Conservation (phyloP, 2,113 vertebrate genomes). For the Malurus alboscapulatus region DNA sequence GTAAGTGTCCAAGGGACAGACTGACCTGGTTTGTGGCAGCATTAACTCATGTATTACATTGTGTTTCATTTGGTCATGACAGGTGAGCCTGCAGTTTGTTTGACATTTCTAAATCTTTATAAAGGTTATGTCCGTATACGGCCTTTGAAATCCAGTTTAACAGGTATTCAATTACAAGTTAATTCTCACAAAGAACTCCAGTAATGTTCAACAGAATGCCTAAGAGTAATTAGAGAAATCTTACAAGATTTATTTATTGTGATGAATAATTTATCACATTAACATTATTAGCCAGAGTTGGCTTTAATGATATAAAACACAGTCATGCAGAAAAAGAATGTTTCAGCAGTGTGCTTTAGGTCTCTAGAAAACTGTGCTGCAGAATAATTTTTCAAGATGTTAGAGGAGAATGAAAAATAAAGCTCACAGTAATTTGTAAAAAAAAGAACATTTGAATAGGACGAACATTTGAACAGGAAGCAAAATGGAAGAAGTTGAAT, state of each 20-base stretch:
- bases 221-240: not conserved
- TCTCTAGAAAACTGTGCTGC: not conserved
- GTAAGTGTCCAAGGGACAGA: not conserved
- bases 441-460: not conserved
- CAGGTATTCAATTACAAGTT: not conserved
- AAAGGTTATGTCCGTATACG: not conserved
- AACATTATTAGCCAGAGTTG: not conserved
- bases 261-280: not conserved
- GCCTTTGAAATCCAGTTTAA: not conserved
- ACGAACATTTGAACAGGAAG: not conserved
- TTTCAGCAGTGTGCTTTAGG: constrained; percentile 34
- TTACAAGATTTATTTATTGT: not conserved
- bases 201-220: not conserved
- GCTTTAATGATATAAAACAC: not conserved
- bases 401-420: constrained; percentile 4
- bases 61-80: not conserved
- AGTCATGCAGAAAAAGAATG: not conserved
- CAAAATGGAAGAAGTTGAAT: not conserved
- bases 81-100: not conserved
- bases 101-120: not conserved
- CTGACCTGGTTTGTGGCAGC: constrained; percentile 20
- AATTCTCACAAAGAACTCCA: not conserved
- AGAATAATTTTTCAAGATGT: constrained; percentile 31
- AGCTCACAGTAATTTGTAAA: not conserved
- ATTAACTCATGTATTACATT: not conserved